phyloP scores from a whole-genome alignment of 2,113 vertebrate species.

The Catagonus wagneri region DNA sequence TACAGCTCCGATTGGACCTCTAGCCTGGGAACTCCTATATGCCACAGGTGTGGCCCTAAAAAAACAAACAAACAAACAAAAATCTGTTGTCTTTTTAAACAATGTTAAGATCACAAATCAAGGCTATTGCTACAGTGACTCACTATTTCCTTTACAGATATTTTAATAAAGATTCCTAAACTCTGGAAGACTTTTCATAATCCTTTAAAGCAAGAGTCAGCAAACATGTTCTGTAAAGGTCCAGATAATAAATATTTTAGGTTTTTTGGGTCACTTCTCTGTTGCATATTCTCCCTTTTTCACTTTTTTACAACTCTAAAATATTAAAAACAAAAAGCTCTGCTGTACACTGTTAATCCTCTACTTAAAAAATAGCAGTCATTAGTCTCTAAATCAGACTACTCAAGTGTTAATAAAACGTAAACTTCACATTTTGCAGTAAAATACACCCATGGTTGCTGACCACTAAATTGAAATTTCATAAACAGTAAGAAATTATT shows the following conservation, averaged over 20 bases:
- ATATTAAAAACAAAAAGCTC: background rate
- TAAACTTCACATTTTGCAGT: constrained; percentile 69
- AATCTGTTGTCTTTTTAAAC: constrained; percentile 11
- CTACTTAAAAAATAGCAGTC: constrained; percentile 65
- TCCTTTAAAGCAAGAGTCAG: constrained; percentile 31
- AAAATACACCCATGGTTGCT: constrained; percentile 8
- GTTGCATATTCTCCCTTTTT: background rate
- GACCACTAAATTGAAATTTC: background rate
- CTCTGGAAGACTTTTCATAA: constrained; percentile 58
- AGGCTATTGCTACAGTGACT: constrained; percentile 53
- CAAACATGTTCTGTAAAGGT: background rate
- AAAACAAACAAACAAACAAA: too few species aligned
- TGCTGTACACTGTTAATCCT: background rate
- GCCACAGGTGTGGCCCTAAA: too few species aligned
- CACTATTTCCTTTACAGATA: constrained; percentile 58
- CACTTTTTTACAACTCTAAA: background rate
- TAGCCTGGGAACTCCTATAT: too few species aligned
- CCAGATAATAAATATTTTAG: background rate
- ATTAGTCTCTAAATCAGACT: constrained; percentile 56
- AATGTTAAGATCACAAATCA: constrained; percentile 50
- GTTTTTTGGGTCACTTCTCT: background rate
- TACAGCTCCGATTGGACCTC: too few species aligned
- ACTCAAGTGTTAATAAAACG: constrained; percentile 69
- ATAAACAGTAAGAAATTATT: background rate
- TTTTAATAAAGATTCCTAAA: constrained; percentile 75